A percentile compares a stretch with the other conserved stretches of the same genome.
Conservation (phyloP, 2,888 invertebrate genomes). For the Incurvaria masculella region DNA sequence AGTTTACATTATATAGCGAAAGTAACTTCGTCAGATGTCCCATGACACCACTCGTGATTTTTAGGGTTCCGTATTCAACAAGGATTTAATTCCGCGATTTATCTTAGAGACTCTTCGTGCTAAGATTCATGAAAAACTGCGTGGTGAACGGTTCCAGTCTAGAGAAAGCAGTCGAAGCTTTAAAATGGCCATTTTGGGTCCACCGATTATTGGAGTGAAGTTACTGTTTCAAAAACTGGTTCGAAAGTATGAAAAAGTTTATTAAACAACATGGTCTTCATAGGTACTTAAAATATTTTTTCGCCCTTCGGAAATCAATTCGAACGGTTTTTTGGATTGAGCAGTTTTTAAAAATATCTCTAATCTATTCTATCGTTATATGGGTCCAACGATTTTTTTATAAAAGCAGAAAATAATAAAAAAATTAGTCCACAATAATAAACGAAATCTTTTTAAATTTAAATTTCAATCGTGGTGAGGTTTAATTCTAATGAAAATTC, state of each 20-base stretch:
- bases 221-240: slow-evolving; percentile 14
- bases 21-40: slow-evolving; percentile 7
- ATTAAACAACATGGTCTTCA: slow-evolving; percentile 10
- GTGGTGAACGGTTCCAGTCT: slow-evolving; percentile 3
- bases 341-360: no score
- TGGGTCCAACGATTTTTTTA: no score
- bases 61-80: slow-evolving; percentile 2
- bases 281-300: no score
- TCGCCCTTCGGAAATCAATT: no score
- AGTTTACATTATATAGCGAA: slow-evolving; percentile 10
- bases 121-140: neutral
- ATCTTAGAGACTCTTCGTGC: slow-evolving; percentile 1
- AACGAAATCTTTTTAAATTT: no score
- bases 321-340: no score
- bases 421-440: no score
- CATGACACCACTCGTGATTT: slow-evolving; percentile 8
- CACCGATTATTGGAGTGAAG: slow-evolving; percentile 13
- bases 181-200: slow-evolving; percentile 14
- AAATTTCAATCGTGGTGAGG: no score
- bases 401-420: no score
- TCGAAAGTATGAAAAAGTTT: slow-evolving; percentile 12
- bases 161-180: slow-evolving; percentile 13
- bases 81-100: slow-evolving; percentile 2
- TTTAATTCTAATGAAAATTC: no score
- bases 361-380: no score